Evolutionary conservation across 2,888 invertebrate species (phyloP).

Genomic region (Rotaria magnacalcarata): DNA sequence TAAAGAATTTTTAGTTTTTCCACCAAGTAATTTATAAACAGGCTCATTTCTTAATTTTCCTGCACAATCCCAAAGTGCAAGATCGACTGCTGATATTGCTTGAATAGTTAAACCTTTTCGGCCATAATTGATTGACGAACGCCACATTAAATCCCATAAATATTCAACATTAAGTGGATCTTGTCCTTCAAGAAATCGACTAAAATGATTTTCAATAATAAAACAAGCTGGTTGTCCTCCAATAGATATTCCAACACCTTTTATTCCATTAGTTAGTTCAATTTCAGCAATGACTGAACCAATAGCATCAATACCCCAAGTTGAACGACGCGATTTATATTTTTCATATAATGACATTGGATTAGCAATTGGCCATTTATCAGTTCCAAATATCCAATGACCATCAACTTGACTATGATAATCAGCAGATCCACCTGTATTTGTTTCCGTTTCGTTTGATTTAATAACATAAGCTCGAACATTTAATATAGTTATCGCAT

Average conservation of each 20-base stretch:
- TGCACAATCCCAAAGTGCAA: slow-evolving; percentile 55
- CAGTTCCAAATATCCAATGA: background rate
- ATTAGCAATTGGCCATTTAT: slow-evolving; percentile 51
- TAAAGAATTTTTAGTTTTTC: slow-evolving; percentile 54
- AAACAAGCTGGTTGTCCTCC: slow-evolving; percentile 55
- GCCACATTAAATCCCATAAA: slow-evolving; percentile 56
- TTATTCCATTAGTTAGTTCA: slow-evolving; percentile 54
- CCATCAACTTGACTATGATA: background rate
- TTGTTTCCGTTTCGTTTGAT: background rate
- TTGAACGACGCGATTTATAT: slow-evolving; percentile 52
- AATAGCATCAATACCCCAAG: slow-evolving; percentile 56
- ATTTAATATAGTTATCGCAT: background rate
- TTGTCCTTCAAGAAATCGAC: slow-evolving; percentile 55
- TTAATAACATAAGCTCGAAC: background rate
- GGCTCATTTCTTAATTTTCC: slow-evolving; percentile 54
- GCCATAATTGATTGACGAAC: slow-evolving; percentile 55
- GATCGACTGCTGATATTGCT: slow-evolving; percentile 55
- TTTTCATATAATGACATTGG: slow-evolving; percentile 53
- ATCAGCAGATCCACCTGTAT: background rate
- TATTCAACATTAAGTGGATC: slow-evolving; percentile 54
- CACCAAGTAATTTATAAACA: slow-evolving; percentile 55
- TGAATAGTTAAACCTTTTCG: slow-evolving; percentile 54
- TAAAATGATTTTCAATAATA: slow-evolving; percentile 55
- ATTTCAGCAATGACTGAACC: slow-evolving; percentile 55
- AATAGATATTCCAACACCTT: slow-evolving; percentile 54